phyloP scores from a whole-genome alignment of 2,113 vertebrate genomes.

The Conger conger region DNA sequence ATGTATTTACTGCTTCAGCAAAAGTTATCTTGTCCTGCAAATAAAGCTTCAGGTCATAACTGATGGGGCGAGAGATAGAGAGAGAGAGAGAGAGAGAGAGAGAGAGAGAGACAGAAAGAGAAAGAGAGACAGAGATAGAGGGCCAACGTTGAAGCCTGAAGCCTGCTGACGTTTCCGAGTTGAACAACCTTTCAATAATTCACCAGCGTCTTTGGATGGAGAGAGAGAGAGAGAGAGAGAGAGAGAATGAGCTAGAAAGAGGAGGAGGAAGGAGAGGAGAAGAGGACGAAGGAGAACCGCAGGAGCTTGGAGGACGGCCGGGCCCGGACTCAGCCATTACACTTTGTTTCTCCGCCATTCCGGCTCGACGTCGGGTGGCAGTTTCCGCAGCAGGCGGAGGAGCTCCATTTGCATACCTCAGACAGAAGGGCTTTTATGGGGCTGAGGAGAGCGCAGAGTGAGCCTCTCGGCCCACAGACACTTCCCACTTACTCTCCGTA shows the following conservation, averaged over 20 bases:
- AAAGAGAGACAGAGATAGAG: background rate
- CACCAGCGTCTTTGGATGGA: constrained; percentile 20
- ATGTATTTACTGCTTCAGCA: too few relatives aligned
- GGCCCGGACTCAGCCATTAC: constrained; percentile 16
- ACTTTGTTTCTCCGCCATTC: constrained; percentile 17
- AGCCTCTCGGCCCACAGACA: constrained; percentile 12
- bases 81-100: too few relatives aligned
- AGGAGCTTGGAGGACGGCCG: constrained; percentile 38
- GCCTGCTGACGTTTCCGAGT: constrained; percentile 29
- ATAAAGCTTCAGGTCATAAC: background rate
- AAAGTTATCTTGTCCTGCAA: background rate
- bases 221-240: background rate
- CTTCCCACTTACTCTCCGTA: constrained; percentile 35
- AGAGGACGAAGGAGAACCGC: background rate
- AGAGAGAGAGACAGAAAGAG: background rate
- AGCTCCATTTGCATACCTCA: constrained; percentile 10
- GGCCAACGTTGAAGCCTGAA: constrained; percentile 18
- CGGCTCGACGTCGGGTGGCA: background rate
- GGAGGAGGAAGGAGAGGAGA: background rate
- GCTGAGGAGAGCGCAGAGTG: background rate
- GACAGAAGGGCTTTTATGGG: background rate
- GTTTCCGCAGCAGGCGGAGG: background rate
- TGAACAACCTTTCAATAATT: constrained; percentile 49
- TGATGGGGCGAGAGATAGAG: background rate
- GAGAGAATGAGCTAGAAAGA: constrained; percentile 4